Evolutionary conservation across 2,797 vertebrate species (phyloP).

Genomic region (Brotula barbata): DNA sequence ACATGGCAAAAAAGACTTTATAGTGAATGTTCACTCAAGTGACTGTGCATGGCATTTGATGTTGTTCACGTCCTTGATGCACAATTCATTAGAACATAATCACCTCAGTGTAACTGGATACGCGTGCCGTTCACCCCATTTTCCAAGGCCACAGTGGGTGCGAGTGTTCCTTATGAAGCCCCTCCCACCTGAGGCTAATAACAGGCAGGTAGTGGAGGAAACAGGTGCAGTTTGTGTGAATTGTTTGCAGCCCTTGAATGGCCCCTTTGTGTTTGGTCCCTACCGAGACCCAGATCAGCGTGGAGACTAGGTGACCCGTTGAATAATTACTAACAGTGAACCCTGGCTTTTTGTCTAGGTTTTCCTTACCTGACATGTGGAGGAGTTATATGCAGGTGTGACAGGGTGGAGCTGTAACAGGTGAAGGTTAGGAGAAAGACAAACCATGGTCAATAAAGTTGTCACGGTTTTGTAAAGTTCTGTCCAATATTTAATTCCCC

Average conservation of each 20-base stretch:
- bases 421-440: constrained; percentile 1
- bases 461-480: neutral
- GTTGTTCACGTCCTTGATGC: constrained; percentile 17
- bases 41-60: neutral
- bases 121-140: constrained; percentile 33
- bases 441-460: constrained; percentile 9
- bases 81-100: constrained; percentile 55
- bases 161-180: constrained; percentile 42
- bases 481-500: neutral
- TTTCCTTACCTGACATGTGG: neutral
- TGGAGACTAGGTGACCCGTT: constrained; percentile 44
- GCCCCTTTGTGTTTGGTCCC: constrained; percentile 61
- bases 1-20: too few species aligned
- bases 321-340: constrained; percentile 34
- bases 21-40: constrained; percentile 9
- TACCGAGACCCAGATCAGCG: constrained; percentile 18
- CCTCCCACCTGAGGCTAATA: constrained; percentile 49
- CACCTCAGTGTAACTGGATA: constrained; percentile 68
- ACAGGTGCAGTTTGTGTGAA: constrained; percentile 72
- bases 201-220: constrained; percentile 52
- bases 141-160: constrained; percentile 34
- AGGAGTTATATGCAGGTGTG: neutral
- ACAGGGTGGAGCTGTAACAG: neutral
- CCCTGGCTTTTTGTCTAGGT: neutral
- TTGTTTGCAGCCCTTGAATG: constrained; percentile 61